phyloP scores from a whole-genome alignment of 2,888 invertebrate genomes.

The Cantharis flavilabris region DNA sequence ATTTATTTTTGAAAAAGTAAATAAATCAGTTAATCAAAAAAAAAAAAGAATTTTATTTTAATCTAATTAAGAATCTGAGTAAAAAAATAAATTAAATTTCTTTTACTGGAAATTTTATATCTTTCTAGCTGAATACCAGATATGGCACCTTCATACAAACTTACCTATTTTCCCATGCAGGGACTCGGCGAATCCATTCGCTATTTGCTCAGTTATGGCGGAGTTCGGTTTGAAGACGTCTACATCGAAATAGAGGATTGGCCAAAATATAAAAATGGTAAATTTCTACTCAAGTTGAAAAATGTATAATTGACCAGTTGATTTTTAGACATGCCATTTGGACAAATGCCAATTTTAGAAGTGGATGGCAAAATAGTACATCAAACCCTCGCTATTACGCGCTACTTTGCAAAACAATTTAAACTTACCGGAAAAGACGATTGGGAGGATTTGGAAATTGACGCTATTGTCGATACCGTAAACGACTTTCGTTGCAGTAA shows the following conservation, averaged over 20 bases:
- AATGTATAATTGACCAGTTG: not conserved
- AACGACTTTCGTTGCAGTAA: conserved; percentile 65
- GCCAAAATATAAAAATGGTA: conserved; percentile 46
- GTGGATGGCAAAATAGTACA: conserved; percentile 65
- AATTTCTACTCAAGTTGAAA: conserved; percentile 6
- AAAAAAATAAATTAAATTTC: too few species aligned
- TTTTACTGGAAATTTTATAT: too few species aligned
- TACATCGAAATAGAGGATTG: conserved; percentile 57
- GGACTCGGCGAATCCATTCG: conserved; percentile 68
- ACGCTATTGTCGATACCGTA: conserved; percentile 64
- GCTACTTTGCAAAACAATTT: conserved; percentile 66
- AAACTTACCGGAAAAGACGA: conserved; percentile 62
- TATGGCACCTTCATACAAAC: conserved; percentile 59
- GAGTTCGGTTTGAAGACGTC: conserved; percentile 64
- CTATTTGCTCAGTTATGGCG: conserved; percentile 65
- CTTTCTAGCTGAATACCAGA: not conserved
- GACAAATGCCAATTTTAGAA: conserved; percentile 66
- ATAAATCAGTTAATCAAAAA: too few species aligned
- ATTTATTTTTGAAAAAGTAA: too few species aligned
- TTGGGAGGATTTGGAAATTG: conserved; percentile 66
- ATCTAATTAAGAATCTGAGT: too few species aligned
- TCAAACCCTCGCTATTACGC: conserved; percentile 64
- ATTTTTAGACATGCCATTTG: conserved; percentile 63
- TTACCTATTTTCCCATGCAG: conserved; percentile 66
- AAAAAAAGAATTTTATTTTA: too few species aligned